Evolutionary conservation across 1,140 invertebrate genomes (phyloP), one percentile per base, ranked within the genome.

Genomic region (Lepidurus packardi): DNA sequence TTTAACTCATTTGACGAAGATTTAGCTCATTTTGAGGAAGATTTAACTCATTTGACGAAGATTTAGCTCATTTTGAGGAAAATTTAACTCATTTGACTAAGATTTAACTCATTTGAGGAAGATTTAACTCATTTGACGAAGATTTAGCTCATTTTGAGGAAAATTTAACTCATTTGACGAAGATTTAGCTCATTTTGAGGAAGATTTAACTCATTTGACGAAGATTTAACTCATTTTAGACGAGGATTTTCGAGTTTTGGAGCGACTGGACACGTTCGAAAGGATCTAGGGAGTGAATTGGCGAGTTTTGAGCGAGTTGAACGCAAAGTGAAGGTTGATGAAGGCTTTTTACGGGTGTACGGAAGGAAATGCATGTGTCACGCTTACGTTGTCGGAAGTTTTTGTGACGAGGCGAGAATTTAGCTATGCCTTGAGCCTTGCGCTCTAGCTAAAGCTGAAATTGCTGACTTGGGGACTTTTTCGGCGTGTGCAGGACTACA

Each of bases 361-460:
- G 53, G 53, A 65, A 65, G 53, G 53, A 65, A 65, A 65, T 65
- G 53, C 53, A 65, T 65, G 53, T 65, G 53, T 65, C 53, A 65
- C 53, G 53, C 53, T 65, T 65, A 65, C 53, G 53, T 65, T 65
- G 53, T 65, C 21, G 53, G 53, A 65, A n/a, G 53, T 65, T 65
- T 65, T 65, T 13, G 13, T n/a, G 21, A 65, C 16, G 53, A 65
- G 16, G 34, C 34, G 34, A 41, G 11, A 11, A 11, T 76, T 76
- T 76, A 11, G 42, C 34, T 76, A 34, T 76, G 75, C 47, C 11
- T 45, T 42, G n/a, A 44, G 34, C 25, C 42, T 21, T 41, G 7
- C 45, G 43, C 34, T 24, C 42, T 25, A 75, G 34, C 74, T 41
- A 24, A 73, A n/a, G 42, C 74, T 75, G 74, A 76, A 41, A 76